phyloP scores from a whole-genome alignment of 2,797 vertebrate genomes.

The Rhinichthys osculus region DNA sequence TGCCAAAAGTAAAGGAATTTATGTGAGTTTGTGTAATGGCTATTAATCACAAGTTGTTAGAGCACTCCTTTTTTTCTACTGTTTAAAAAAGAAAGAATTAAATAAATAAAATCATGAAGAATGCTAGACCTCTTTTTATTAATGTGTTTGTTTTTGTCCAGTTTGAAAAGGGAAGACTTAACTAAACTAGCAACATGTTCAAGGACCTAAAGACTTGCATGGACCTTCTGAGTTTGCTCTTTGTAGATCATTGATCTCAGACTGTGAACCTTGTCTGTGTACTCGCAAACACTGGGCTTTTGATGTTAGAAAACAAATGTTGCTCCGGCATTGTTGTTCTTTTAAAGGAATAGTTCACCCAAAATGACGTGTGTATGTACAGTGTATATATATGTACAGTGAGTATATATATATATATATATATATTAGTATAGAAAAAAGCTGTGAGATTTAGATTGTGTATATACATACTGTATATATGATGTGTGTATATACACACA shows the following conservation, averaged over 20 bases:
- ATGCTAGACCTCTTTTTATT: not conserved
- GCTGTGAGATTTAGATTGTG: too few relatives aligned
- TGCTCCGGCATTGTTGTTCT: slow-evolving; percentile 1
- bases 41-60: slow-evolving; percentile 47
- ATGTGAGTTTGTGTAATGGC: slow-evolving; percentile 54
- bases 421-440: too few relatives aligned
- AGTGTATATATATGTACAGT: too few relatives aligned
- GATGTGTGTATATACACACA: too few relatives aligned
- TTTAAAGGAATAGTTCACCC: not conserved
- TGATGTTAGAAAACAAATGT: not conserved
- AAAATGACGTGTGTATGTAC: not conserved
- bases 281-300: slow-evolving; percentile 14
- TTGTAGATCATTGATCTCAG: slow-evolving; percentile 48
- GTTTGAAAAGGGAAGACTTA: not conserved
- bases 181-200: not conserved
- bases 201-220: slow-evolving; percentile 5
- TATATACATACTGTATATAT: too few relatives aligned
- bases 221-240: slow-evolving; percentile 46
- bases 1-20: slow-evolving; percentile 67
- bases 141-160: not conserved
- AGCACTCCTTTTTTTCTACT: slow-evolving; percentile 21
- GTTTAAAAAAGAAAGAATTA: slow-evolving; percentile 60
- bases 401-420: too few relatives aligned
- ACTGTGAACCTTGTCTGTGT: slow-evolving; percentile 41
- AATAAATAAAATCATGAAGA: slow-evolving; percentile 50